Base-by-base conservation (phyloP, 2,113 vertebrate genomes). In the Poeciliopsis occidentalis region DNA sequence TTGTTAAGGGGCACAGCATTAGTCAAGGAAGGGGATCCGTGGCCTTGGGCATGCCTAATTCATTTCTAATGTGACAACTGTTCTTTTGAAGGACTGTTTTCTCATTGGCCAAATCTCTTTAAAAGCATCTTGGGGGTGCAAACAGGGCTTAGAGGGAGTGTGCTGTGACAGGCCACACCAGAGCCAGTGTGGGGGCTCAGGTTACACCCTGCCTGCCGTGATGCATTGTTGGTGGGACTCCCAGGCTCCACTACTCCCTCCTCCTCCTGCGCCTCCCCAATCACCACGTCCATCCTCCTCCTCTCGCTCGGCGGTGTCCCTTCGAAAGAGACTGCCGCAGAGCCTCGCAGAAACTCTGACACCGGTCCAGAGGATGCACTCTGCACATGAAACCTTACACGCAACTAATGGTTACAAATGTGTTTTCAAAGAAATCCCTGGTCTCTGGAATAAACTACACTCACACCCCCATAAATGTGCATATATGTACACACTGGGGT, bases 351-450 rank as follows among this genome's bases (percentile, higher is more conserved):
- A 73, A 83, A 87, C 88, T 87, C 92, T 90, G 89, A 92, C 89
- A 95, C 93, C 91, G 89, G 92, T 86, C 88, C 87, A 87, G 88
- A 82, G 65, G 94, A 95, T 81, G 79, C 86, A 92, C 92, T 95
- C 95, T 92, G 93, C 95, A 95, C 93, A 92, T 91, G 81, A 85
- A 94, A 93, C 79, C 64, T 93, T 94, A 96, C 94, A 95, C 92
- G 85, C 86, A 93, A 93, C 92, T 96, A 97, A 97, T 96, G 93
- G 94, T 96, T 95, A 96, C 95, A 97, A 95, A 95, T 95, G 95
- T 94, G 94, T 95, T 96, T 94, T 90, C 92, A 81, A 89, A 93
- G 78, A 90, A 84, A 87, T 90, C 90, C 90, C 90, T 66, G 85
- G 88, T 75, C 80, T 89, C 72, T 80, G 29, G 37, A 87, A 87